A percentile compares a stretch with the other conserved stretches of the same genome.
These are phyloP conservation scores for Schlechtendalia chinensis DNA, from an alignment of 1,140 invertebrate genomes.

Conservation along the genomic window DNA sequence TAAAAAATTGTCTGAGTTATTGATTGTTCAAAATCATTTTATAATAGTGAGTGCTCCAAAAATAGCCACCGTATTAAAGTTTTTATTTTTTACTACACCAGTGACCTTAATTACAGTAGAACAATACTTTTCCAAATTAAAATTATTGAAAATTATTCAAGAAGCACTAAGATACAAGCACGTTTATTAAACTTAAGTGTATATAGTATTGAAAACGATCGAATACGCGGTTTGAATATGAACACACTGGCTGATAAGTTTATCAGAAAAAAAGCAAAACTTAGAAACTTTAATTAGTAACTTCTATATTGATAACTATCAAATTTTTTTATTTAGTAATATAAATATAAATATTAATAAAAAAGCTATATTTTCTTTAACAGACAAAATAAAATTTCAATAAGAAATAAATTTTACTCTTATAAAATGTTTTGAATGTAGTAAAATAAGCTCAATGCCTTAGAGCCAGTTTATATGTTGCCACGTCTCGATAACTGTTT, in stretches of 20 bases:
- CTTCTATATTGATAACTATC: no score
- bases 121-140: not conserved
- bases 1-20: not conserved
- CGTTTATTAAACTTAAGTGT: slow-evolving; percentile 10
- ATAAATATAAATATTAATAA: no score
- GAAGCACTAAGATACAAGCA: not conserved
- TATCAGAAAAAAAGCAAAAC: not conserved
- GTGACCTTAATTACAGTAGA: not conserved
- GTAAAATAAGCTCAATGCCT: no score
- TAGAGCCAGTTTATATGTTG: no score
- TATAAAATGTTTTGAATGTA: no score
- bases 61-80: not conserved
- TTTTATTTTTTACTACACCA: not conserved
- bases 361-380: no score
- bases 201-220: not conserved
- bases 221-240: not conserved
- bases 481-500: no score
- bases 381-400: no score
- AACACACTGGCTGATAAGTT: not conserved
- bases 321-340: no score
- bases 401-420: no score
- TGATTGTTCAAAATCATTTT: not conserved
- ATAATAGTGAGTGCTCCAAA: not conserved
- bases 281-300: no score
- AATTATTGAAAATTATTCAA: not conserved